Evolutionary conservation across 2,888 invertebrate genomes (phyloP).

Genomic region (Apamea sordens): DNA sequence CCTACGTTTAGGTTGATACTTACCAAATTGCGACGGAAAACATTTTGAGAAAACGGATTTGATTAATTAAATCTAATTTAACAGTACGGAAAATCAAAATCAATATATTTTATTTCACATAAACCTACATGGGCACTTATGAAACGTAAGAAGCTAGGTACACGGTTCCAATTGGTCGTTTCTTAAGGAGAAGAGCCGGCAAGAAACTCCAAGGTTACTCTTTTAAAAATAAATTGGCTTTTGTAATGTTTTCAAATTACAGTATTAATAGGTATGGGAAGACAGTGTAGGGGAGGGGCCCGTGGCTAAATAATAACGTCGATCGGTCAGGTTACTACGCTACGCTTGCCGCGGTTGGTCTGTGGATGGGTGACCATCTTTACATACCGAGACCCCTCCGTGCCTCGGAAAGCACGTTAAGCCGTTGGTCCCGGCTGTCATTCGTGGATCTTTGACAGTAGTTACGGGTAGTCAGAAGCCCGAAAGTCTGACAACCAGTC

Average conservation of each 20-base stretch:
- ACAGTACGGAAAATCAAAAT: not conserved
- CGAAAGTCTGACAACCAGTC: no score
- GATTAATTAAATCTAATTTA: not conserved
- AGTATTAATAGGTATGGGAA: not conserved
- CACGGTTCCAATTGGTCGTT: not conserved
- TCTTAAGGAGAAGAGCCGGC: not conserved
- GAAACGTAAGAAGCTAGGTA: not conserved
- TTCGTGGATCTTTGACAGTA: no score
- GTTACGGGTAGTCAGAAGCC: no score
- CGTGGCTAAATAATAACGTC: no score
- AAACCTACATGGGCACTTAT: not conserved
- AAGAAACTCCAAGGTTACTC: not conserved
- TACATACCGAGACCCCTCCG: no score
- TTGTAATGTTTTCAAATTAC: not conserved
- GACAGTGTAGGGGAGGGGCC: no score
- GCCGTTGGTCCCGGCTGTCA: no score
- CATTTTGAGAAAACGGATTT: no score
- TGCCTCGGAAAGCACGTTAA: no score
- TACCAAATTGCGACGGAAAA: not conserved
- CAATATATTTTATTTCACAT: not conserved
- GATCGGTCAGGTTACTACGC: no score
- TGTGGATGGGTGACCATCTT: no score
- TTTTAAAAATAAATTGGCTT: not conserved
- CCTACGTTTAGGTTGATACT: not conserved
- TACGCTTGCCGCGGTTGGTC: no score